Conservation (phyloP, 2,113 vertebrate genomes). For the Alligator sinensis region DNA sequence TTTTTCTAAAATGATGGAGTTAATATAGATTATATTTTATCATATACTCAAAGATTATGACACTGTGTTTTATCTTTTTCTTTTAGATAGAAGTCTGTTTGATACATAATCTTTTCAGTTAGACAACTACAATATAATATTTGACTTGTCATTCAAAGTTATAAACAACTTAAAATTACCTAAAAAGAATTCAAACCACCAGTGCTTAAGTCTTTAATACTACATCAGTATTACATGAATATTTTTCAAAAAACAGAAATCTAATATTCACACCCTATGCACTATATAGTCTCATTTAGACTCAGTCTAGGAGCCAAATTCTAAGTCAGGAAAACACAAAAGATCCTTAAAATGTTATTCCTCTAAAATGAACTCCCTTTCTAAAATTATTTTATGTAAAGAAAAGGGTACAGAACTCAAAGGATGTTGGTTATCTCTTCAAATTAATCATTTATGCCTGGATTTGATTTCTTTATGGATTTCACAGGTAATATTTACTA, state of each 20-base stretch:
- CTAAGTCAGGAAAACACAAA: not conserved
- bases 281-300: not conserved
- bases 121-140: not conserved
- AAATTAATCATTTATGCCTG: constrained; percentile 13
- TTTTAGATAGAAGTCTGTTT: not conserved
- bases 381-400: not conserved
- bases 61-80: not conserved
- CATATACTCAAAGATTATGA: not conserved
- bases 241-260: not conserved
- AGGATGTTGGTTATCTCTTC: not conserved
- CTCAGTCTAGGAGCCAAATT: not conserved
- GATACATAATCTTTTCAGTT: not conserved
- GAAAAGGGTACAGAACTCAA: not conserved
- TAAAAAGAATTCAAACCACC: not conserved
- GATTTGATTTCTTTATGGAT: not conserved
- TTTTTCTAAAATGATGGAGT: not conserved
- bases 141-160: not conserved
- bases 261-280: not conserved
- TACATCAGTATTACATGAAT: not conserved
- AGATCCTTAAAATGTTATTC: not conserved
- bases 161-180: not conserved
- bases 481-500: constrained; percentile 35
- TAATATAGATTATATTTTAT: not conserved
- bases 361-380: not conserved
- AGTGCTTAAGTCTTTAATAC: not conserved